phyloP scores from a whole-genome alignment of 2,888 invertebrate genomes.

The Drosophila mimica region DNA sequence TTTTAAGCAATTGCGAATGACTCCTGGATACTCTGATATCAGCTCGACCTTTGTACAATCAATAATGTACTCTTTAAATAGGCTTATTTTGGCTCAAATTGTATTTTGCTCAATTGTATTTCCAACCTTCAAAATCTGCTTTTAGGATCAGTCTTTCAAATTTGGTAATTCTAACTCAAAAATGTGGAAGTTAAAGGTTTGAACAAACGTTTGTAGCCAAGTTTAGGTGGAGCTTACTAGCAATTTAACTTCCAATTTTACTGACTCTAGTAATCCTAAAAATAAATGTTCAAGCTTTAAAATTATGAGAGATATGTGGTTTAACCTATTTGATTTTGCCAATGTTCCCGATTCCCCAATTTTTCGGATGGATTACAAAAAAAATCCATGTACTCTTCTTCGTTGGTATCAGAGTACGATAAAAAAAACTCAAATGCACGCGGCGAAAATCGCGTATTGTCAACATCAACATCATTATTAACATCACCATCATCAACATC shows the following conservation, averaged over 20 bases:
- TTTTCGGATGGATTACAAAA: not conserved
- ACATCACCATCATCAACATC: conserved; percentile 24
- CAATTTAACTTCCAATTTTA: not conserved
- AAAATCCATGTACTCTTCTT: not conserved
- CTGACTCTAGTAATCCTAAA: not conserved
- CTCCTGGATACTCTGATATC: not conserved
- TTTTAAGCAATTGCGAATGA: too few species aligned
- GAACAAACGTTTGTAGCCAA: not conserved
- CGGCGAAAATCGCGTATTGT: conserved; percentile 53
- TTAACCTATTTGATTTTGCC: not conserved
- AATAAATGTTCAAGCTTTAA: not conserved
- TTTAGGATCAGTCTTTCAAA: not conserved
- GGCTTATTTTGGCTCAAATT: not conserved
- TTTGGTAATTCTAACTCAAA: not conserved
- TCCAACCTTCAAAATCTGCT: not conserved
- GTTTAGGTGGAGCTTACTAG: not conserved
- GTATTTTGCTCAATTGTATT: too few species aligned
- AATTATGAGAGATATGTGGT: not conserved
- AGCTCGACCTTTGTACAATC: not conserved
- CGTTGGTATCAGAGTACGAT: conserved; percentile 17
- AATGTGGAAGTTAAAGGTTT: not conserved
- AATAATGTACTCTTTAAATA: not conserved
- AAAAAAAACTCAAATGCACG: conserved; percentile 26
- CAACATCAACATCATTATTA: conserved; percentile 44
- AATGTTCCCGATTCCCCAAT: not conserved